These are phyloP conservation scores for Antigone vipio DNA, from an alignment of 2,113 vertebrate genomes.

Conservation along the genomic window DNA sequence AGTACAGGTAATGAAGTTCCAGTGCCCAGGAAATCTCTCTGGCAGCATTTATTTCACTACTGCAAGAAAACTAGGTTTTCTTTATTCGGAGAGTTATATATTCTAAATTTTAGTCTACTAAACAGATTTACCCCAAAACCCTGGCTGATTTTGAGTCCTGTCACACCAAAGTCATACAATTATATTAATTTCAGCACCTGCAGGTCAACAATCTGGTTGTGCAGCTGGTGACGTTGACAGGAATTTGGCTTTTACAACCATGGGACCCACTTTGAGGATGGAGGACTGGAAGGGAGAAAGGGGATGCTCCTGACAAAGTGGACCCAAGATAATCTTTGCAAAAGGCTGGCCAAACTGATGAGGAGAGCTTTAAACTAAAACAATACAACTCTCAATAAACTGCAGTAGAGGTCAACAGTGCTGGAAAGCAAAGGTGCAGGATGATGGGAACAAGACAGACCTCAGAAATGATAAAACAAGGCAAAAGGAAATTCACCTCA, in stretches of 20 bases:
- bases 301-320: neutral
- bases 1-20: neutral
- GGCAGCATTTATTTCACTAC: neutral
- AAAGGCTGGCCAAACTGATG: neutral
- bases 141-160: neutral
- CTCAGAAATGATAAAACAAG: neutral
- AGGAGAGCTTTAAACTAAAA: neutral
- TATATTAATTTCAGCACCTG: constrained; percentile 17
- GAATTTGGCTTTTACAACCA: neutral
- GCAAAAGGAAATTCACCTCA: neutral
- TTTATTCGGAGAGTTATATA: neutral
- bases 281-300: neutral
- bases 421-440: neutral
- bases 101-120: neutral
- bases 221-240: neutral
- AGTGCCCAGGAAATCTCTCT: neutral
- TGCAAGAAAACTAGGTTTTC: neutral
- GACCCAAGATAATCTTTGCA: neutral
- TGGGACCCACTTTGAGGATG: neutral
- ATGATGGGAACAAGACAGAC: neutral
- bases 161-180: neutral
- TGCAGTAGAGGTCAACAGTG: neutral
- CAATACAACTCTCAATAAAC: neutral
- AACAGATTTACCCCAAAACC: neutral
- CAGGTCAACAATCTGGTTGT: neutral